phyloP scores from a whole-genome alignment of 2,888 invertebrate species.

The Brachyopa scutellaris region DNA sequence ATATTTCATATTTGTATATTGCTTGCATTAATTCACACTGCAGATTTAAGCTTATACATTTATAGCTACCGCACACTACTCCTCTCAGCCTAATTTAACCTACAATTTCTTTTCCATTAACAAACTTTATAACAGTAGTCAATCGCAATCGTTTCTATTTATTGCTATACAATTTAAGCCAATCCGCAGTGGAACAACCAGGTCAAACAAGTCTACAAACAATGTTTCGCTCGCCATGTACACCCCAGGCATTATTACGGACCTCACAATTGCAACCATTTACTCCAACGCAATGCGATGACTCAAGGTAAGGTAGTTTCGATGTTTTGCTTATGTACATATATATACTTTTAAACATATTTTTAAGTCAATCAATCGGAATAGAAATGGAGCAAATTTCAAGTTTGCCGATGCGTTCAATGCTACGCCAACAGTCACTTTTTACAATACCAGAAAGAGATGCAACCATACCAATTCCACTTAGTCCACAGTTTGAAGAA shows the following conservation, averaged over 20 bases:
- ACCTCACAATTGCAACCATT: conserved; percentile 22
- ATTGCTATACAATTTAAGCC: conserved; percentile 31
- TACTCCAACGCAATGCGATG: conserved; percentile 20
- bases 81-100: no score
- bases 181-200: conserved; percentile 34
- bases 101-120: no score
- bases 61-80: no score
- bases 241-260: conserved; percentile 16
- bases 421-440: conserved; percentile 32
- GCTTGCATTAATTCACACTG: no score
- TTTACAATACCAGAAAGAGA: conserved; percentile 53
- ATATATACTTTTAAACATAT: no score
- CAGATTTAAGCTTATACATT: no score
- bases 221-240: conserved; percentile 8
- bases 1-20: no score
- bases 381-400: conserved; percentile 3
- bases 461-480: conserved; percentile 4
- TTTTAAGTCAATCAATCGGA: neutral
- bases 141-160: no score
- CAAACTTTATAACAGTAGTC: no score
- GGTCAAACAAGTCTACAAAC: neutral
- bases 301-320: neutral
- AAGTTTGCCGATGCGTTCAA: conserved; percentile 4
- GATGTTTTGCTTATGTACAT: no score
- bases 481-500: neutral